These are phyloP conservation scores for Zaprionus africanus DNA, from an alignment of 1,140 invertebrate species.

Conservation along the genomic window DNA sequence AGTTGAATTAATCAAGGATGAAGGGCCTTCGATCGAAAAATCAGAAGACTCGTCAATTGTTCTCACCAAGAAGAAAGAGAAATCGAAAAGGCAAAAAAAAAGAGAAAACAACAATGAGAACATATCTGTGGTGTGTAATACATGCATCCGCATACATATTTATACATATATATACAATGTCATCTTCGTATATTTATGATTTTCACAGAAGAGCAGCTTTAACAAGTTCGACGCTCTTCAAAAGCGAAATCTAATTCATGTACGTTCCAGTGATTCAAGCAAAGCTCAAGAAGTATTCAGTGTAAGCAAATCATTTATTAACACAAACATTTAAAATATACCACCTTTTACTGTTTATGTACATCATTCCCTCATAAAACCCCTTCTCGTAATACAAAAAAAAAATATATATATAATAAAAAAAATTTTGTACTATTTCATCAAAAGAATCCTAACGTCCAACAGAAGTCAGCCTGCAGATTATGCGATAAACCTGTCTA, in stretches of 20 bases:
- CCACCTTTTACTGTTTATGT: neutral
- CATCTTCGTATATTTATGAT: neutral
- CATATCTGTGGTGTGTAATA: slow-evolving; percentile 61
- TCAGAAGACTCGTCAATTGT: neutral
- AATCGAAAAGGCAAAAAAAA: slow-evolving; percentile 51
- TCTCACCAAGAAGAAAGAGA: slow-evolving; percentile 34
- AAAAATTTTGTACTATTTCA: neutral
- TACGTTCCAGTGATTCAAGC: slow-evolving; percentile 87
- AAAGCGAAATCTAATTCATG: slow-evolving; percentile 89
- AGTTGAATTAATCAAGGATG: neutral
- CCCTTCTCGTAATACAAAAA: neutral
- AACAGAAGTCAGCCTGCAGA: slow-evolving; percentile 88
- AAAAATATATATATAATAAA: slow-evolving; percentile 1
- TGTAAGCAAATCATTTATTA: slow-evolving; percentile 84
- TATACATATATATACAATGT: neutral
- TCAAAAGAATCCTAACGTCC: slow-evolving; percentile 50
- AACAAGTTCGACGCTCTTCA: slow-evolving; percentile 90
- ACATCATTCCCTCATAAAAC: neutral
- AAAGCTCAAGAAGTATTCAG: slow-evolving; percentile 89
- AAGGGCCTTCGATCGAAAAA: neutral
- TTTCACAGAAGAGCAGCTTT: slow-evolving; percentile 90
- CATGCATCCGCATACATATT: neutral
- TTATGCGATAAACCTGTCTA: slow-evolving; percentile 95
- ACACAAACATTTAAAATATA: slow-evolving; percentile 26
- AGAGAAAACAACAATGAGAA: slow-evolving; percentile 58